Percentiles rank a stretch among this genome's conserved stretches.
Conservation (phyloP, 2,888 invertebrate species). For the Silvanus unidentatus region DNA sequence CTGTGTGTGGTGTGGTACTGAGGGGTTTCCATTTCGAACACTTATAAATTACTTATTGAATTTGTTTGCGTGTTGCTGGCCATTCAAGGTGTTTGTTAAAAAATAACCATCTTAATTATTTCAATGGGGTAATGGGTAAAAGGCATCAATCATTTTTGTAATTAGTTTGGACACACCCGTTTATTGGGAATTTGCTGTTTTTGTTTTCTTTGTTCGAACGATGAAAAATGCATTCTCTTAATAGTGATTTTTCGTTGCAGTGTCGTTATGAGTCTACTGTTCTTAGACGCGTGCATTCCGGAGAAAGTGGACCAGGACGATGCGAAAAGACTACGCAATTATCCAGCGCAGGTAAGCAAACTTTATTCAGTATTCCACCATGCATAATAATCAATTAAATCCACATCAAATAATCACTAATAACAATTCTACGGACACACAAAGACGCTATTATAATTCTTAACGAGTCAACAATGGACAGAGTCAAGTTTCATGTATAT, state of each 20-base stretch:
- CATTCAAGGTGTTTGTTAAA: constrained; percentile 28
- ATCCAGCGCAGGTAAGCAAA: constrained; percentile 31
- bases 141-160: constrained; percentile 30
- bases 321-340: constrained; percentile 24
- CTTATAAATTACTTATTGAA: constrained; percentile 10
- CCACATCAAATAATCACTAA: too few species aligned
- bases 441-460: constrained; percentile 13
- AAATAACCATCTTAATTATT: constrained; percentile 37
- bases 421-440: too few species aligned
- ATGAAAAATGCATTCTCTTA: neutral
- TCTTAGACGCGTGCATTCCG: constrained; percentile 31
- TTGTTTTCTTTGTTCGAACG: constrained; percentile 8
- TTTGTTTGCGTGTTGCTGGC: constrained; percentile 31
- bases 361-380: neutral
- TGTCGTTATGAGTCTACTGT: constrained; percentile 32
- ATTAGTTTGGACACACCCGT: constrained; percentile 14
- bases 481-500: constrained; percentile 10
- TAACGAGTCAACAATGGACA: constrained; percentile 30
- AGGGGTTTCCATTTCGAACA: neutral
- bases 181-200: constrained; percentile 4
- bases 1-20: too few species aligned
- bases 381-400: too few species aligned
- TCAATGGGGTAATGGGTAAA: constrained; percentile 27
- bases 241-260: constrained; percentile 29
- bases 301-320: constrained; percentile 22